phyloP scores from a whole-genome alignment of 2,113 vertebrate genomes.

The Mixornis gularis region DNA sequence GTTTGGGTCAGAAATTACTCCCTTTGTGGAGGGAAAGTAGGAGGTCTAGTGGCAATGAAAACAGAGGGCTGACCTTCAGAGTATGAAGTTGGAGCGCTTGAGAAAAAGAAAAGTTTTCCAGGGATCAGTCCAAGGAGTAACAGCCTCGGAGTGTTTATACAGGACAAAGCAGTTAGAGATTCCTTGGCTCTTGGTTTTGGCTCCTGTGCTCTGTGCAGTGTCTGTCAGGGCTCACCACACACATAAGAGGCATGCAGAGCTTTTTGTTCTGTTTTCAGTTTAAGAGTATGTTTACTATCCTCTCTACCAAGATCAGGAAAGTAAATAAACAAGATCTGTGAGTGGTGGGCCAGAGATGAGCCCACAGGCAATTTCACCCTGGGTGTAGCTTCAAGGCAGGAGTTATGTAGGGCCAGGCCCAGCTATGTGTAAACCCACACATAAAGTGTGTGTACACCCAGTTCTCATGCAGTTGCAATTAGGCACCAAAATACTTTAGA shows the following conservation, averaged over 20 bases:
- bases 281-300: background rate
- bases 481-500: background rate
- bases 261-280: background rate
- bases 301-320: background rate
- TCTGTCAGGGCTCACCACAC: background rate
- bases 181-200: background rate
- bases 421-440: background rate
- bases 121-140: background rate
- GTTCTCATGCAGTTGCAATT: background rate
- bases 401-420: background rate
- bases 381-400: background rate
- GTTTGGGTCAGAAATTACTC: background rate
- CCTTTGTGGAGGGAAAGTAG: background rate
- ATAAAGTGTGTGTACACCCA: background rate
- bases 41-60: background rate
- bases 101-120: background rate
- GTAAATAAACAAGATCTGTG: background rate
- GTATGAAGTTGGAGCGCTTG: background rate
- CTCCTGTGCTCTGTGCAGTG: background rate
- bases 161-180: background rate
- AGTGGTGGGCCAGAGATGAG: background rate
- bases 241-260: background rate
- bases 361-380: background rate
- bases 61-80: background rate
- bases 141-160: background rate